A percentile compares a stretch with the other conserved stretches of the same genome.
These are phyloP conservation scores for Empidonax alnorum DNA, from an alignment of 2,113 vertebrate genomes.

Conservation along the genomic window DNA sequence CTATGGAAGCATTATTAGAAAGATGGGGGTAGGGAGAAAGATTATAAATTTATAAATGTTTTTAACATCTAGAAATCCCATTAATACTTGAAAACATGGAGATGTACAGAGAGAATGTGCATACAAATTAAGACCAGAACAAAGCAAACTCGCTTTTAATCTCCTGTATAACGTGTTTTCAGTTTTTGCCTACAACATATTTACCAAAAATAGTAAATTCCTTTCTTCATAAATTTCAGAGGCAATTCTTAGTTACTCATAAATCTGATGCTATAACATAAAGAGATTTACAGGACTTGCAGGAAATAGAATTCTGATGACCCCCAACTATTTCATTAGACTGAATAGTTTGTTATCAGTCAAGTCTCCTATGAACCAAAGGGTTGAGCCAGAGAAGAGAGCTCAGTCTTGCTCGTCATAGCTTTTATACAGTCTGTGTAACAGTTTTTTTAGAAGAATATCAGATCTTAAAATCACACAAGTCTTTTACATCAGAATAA, in stretches of 20 bases:
- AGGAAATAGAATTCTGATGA: not conserved
- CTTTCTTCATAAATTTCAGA: not conserved
- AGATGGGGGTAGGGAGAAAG: not conserved
- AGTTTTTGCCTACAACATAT: not conserved
- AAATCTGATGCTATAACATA: not conserved
- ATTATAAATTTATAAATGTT: constrained; percentile 35
- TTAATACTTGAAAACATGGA: not conserved
- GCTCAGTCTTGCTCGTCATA: not conserved
- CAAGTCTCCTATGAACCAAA: not conserved
- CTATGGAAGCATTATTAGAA: constrained; percentile 34
- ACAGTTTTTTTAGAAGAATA: not conserved
- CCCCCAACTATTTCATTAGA: not conserved
- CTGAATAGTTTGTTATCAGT: not conserved
- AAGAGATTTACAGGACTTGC: not conserved
- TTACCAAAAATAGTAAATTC: not conserved
- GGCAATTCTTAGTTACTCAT: not conserved
- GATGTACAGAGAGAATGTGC: not conserved
- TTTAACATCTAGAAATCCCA: constrained; percentile 5
- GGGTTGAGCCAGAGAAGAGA: not conserved
- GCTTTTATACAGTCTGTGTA: not conserved
- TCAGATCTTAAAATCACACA: not conserved
- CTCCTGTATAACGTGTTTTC: not conserved
- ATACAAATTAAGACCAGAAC: not conserved
- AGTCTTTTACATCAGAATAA: not conserved
- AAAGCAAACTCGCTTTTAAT: not conserved